phyloP scores from a whole-genome alignment of 2,113 vertebrate species.

The Panurus biarmicus region DNA sequence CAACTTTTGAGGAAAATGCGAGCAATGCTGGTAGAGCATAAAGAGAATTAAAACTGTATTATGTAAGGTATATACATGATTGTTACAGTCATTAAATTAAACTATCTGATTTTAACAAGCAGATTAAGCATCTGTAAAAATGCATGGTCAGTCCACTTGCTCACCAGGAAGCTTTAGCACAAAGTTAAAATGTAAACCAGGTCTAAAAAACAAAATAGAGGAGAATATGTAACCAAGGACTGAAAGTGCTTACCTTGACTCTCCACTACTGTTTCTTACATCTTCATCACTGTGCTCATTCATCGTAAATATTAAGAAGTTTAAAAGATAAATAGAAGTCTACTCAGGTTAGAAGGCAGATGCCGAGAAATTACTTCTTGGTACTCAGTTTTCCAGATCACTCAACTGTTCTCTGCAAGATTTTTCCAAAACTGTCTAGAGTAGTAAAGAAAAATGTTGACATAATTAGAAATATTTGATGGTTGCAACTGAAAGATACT shows the following conservation, averaged over 20 bases:
- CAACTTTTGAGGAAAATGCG: not conserved
- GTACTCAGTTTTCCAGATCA: constrained; percentile 50
- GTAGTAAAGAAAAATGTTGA: constrained; percentile 12
- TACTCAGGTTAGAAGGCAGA: constrained; percentile 53
- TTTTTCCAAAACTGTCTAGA: constrained; percentile 53
- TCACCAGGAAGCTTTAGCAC: not conserved
- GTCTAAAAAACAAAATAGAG: constrained; percentile 4
- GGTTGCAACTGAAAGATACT: not conserved
- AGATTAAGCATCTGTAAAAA: not conserved
- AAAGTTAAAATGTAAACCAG: not conserved
- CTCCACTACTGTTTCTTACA: constrained; percentile 90
- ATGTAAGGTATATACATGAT: not conserved
- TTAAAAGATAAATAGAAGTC: constrained; percentile 70
- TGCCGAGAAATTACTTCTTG: constrained; percentile 52
- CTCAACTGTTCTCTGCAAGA: constrained; percentile 41
- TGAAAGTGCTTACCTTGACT: constrained; percentile 82
- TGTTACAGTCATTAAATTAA: not conserved
- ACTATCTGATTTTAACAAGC: not conserved
- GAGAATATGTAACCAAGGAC: not conserved
- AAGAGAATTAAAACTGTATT: constrained; percentile 4
- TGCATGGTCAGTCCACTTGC: not conserved
- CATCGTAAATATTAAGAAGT: constrained; percentile 78
- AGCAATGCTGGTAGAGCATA: not conserved
- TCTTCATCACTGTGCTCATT: constrained; percentile 94
- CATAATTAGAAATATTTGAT: constrained; percentile 16